A percentile compares a stretch with the other conserved stretches of the same genome.
Evolutionary conservation across 2,888 invertebrate species (phyloP).

Genomic region (Caenorhabditis imperialis): DNA sequence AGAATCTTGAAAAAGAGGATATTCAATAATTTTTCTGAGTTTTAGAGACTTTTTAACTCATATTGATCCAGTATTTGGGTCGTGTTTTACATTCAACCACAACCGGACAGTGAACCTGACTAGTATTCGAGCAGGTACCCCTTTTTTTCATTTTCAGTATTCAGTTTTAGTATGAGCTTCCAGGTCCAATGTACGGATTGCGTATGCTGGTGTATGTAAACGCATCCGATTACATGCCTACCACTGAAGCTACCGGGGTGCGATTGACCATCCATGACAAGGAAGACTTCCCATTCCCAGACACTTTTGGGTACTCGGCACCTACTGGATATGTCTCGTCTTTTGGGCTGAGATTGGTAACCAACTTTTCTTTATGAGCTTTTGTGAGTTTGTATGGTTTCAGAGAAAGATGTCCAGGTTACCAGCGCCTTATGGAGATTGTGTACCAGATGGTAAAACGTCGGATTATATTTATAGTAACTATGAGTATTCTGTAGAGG

Average conservation of each 20-base stretch:
- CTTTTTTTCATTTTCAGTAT: not conserved
- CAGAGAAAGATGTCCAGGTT: constrained; percentile 71
- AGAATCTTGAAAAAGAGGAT: constrained; percentile 1
- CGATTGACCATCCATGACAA: constrained; percentile 75
- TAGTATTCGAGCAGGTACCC: constrained; percentile 71
- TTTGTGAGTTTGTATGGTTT: constrained; percentile 8
- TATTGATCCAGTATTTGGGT: constrained; percentile 74
- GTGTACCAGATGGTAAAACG: constrained; percentile 71
- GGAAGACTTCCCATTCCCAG: constrained; percentile 72
- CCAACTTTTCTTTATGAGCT: not conserved
- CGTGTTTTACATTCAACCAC: constrained; percentile 75
- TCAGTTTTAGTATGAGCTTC: not conserved
- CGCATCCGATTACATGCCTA: constrained; percentile 74
- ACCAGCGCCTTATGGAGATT: constrained; percentile 76
- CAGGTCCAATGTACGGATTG: constrained; percentile 77
- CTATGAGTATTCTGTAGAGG: constrained; percentile 75
- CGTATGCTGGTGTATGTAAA: constrained; percentile 74
- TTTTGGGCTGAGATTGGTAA: constrained; percentile 72
- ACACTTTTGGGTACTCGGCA: constrained; percentile 74
- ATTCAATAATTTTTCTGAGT: not conserved
- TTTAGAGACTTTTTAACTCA: constrained; percentile 72
- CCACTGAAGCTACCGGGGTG: constrained; percentile 75
- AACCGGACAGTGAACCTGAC: constrained; percentile 67
- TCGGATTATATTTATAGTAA: constrained; percentile 73
- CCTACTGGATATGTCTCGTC: constrained; percentile 76